Evolutionary conservation across 2,113 vertebrate genomes (phyloP), one percentile per base, ranked within the genome.

Genomic region (Rhodinocichla rosea): DNA sequence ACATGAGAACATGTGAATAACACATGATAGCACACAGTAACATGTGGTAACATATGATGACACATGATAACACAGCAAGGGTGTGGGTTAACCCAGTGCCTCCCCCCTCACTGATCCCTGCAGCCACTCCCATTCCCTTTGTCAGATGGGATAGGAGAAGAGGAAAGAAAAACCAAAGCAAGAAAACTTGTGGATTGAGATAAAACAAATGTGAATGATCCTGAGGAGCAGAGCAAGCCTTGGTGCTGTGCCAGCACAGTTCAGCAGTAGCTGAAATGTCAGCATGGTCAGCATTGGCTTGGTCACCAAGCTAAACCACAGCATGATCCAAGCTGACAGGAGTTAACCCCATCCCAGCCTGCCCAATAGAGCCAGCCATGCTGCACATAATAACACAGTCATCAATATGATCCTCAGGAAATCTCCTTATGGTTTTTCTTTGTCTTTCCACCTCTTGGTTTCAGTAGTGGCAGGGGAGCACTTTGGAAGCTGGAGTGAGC

Each of bases 141-240:
- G 10, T 8, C 22, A 0, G 0, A 5, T 28, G 23, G 35, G 23
- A n/a, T 28, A 32, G 50, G 7, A 32, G 11, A 65, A 69, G 30
- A 64, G 55, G 9, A 77, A 44, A 40, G 68, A 55, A 52, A 18
- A 80, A 17, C 18, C 40, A 44, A 63, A 75, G 33, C 40, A 45
- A 55, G 37, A 15, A 71, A 73, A 42, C 17, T 11, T 49, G 14
- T 47, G 60, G 21, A 8, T 35, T 4, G 7, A 52, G 64, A 5
- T 39, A 11, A 23, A 69, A 28, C 12, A 28, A 14, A 4, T 32
- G 88, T 32, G 88, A 56, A 19, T 22, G 50, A 86, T 33, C 4
- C 2, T 16, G 30, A 53, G 74, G 40, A 49, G 27, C 47, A 53
- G 65, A 62, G 64, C 20, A 39, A 42, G 26, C 47, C 79, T 55